Conservation (phyloP, 2,888 invertebrate species). For the Orthosia gothica region DNA sequence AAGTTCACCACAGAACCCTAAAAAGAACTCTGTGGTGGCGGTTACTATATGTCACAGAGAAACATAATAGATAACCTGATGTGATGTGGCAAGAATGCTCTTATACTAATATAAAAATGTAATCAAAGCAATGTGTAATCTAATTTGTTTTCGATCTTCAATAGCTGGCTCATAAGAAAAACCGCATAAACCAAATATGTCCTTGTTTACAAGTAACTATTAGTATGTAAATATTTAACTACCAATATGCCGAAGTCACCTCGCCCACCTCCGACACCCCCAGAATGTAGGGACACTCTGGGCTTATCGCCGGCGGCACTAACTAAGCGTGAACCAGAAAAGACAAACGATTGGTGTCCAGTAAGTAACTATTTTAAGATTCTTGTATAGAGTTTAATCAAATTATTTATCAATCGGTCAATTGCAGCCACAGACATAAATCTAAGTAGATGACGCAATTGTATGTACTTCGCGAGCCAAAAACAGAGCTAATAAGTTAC, state of each 20-base stretch:
- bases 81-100: not conserved
- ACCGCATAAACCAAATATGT: conserved; percentile 1
- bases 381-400: not conserved
- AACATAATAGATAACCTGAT: no score
- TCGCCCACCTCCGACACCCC: conserved; percentile 22
- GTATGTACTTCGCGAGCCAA: no score
- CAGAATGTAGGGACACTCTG: conserved; percentile 62
- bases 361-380: conserved; percentile 54
- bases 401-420: not conserved
- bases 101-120: not conserved
- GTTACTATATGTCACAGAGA: no score
- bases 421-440: no score
- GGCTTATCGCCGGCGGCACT: conserved; percentile 76
- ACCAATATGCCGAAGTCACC: conserved; percentile 48
- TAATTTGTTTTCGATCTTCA: not conserved
- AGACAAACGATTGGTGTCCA: conserved; percentile 72
- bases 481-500: no score
- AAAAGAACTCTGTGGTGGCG: no score
- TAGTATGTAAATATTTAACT: conserved; percentile 1
- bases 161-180: not conserved
- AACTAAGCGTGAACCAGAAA: conserved; percentile 70
- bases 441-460: no score
- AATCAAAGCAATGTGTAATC: not conserved
- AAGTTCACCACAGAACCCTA: no score
- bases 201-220: not conserved